A percentile compares a stretch with the other conserved stretches of the same genome.
Evolutionary conservation across 1,140 invertebrate genomes (phyloP).

Genomic region (Matsumurasca onukii): DNA sequence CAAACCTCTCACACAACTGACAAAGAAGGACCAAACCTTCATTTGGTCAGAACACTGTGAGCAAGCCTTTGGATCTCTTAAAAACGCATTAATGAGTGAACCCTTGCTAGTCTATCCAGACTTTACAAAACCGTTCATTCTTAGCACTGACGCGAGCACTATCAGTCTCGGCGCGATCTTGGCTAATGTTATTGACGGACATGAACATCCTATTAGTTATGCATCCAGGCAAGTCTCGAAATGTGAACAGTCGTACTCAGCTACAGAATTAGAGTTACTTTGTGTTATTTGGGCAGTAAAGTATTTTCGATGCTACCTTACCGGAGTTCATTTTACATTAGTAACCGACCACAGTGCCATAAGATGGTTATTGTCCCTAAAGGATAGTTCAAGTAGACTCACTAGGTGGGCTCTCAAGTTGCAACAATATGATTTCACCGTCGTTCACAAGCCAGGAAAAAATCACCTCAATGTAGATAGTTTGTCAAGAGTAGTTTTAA

Average conservation of each 20-base stretch:
- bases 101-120: too few species aligned
- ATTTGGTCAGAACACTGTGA: too few species aligned
- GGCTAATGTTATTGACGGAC: too few species aligned
- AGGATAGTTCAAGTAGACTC: not conserved
- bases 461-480: not conserved
- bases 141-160: too few species aligned
- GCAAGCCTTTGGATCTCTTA: too few species aligned
- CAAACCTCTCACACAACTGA: not conserved
- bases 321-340: not conserved
- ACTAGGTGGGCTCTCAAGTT: not conserved
- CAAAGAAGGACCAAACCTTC: not conserved
- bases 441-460: not conserved
- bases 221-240: too few species aligned
- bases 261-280: not conserved
- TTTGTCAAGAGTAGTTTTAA: not conserved
- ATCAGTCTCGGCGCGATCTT: too few species aligned
- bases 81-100: too few species aligned
- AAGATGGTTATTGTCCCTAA: not conserved
- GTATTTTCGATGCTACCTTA: constrained; percentile 12
- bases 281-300: not conserved
- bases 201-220: too few species aligned
- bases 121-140: too few species aligned
- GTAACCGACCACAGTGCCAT: not conserved
- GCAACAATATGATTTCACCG: not conserved
- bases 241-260: not conserved